Evolutionary conservation across 2,888 invertebrate genomes (phyloP).

Genomic region (Caenorhabditis panamensis): DNA sequence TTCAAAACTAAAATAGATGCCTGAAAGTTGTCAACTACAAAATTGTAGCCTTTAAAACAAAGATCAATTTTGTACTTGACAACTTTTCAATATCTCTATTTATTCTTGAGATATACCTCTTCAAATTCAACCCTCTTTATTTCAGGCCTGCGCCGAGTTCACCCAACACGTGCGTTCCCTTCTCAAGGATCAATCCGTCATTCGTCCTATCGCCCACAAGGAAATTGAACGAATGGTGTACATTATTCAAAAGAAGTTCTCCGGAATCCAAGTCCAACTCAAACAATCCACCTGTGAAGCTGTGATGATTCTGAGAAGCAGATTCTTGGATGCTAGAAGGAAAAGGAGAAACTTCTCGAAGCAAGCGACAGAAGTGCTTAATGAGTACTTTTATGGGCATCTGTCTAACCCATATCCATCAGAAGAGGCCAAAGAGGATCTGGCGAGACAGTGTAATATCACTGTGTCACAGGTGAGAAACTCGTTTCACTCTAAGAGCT

Average conservation of each 20-base stretch:
- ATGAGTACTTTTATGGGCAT: conserved; percentile 99
- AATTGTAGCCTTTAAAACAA: too few species aligned
- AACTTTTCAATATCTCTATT: too few species aligned
- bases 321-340: conserved; percentile 82
- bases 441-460: conserved; percentile 98
- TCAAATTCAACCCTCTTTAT: too few species aligned
- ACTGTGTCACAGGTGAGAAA: conserved; percentile 92
- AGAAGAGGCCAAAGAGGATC: conserved; percentile 99
- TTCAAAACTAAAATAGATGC: too few species aligned
- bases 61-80: too few species aligned
- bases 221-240: conserved; percentile 99
- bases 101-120: too few species aligned
- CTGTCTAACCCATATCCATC: conserved; percentile 99
- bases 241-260: conserved; percentile 94
- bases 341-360: conserved; percentile 99
- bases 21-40: too few species aligned
- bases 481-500: too few species aligned
- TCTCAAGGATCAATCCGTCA: conserved; percentile 85
- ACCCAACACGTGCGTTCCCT: conserved; percentile 99
- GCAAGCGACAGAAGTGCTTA: conserved; percentile 98
- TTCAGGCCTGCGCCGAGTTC: conserved; percentile 99
- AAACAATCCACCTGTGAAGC: conserved; percentile 99
- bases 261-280: conserved; percentile 87
- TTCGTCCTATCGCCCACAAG: conserved; percentile 81
- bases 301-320: conserved; percentile 96